Conservation (phyloP, 2,797 vertebrate genomes). For the Siniperca scherzeri region DNA sequence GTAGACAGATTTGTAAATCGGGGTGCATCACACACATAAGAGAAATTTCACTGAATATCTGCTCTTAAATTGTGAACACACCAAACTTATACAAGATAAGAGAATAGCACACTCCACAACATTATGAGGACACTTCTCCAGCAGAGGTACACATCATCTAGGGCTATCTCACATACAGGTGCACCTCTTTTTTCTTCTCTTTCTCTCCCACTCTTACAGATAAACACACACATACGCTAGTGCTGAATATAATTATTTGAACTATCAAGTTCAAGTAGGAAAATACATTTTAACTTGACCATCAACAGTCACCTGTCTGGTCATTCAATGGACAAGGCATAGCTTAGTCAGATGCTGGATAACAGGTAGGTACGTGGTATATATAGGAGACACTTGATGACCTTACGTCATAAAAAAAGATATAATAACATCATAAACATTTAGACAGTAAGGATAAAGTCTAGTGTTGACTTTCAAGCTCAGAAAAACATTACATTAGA, state of each 20-base stretch:
- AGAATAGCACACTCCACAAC: not conserved
- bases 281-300: not conserved
- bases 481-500: conserved; percentile 23
- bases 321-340: not conserved
- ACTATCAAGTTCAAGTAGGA: not conserved
- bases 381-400: not conserved
- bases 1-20: not conserved
- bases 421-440: conserved; percentile 16
- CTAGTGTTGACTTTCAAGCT: not conserved
- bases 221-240: no score
- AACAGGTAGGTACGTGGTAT: not conserved
- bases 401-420: conserved; percentile 6
- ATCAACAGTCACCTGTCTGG: not conserved
- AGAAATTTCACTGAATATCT: not conserved
- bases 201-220: not conserved
- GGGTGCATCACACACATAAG: not conserved
- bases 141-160: not conserved
- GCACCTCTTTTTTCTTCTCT: not conserved
- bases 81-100: not conserved
- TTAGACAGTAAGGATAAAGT: not conserved
- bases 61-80: not conserved
- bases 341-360: not conserved
- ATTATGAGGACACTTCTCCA: not conserved
- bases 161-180: not conserved
- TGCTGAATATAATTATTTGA: not conserved